Evolutionary conservation across 2,797 vertebrate species (phyloP), one percentile per base, ranked within the genome.

Genomic region (Lutjanus argentimaculatus): DNA sequence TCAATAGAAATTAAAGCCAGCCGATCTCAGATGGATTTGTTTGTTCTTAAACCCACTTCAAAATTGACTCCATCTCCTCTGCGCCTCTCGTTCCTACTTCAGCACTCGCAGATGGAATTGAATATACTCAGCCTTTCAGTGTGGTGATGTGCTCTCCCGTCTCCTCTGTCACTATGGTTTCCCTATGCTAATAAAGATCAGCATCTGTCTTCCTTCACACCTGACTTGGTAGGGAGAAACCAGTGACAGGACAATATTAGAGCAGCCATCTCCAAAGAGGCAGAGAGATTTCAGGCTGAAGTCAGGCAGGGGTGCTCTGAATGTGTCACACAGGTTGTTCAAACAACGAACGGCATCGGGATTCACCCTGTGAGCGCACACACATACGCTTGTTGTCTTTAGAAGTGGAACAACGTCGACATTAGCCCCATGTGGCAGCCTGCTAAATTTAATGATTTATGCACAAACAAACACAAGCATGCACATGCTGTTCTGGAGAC

Each of bases 11-110:
- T 78, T 55, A 83, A 72, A 82, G 68, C 65, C 42, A 19, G 36
- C 30, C 11, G 30, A 67, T 80, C 82, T 70, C 80, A 62, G 72
- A 76, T 71, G 80, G 67, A 68, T 77, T 72, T 75, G 81, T 91
- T 90, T 91, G 77, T 87, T 89, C 72, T 67, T 76, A 80, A 88
- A 85, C 65, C 77, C 74, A 52, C 84, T 83, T 85, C 48, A 84
- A 52, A 83, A 77, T 45, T 49, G 72, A 86, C 83, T 82, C 75
- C 45, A 53, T 65, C n/a, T 82, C 70, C 67, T 77, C 42, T 19
- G 68, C 19, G 67, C 71, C 53, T 68, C 75, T 68, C 10, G 6
- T 66, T 79, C 17, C 25, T 30, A 57, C 84, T 79, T 66, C 30
- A 77, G 49, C n/a, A 7, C 58, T 52, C 19, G 6, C 79, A 77